phyloP scores from a whole-genome alignment of 2,888 invertebrate genomes.

The Synergus japonicus region DNA sequence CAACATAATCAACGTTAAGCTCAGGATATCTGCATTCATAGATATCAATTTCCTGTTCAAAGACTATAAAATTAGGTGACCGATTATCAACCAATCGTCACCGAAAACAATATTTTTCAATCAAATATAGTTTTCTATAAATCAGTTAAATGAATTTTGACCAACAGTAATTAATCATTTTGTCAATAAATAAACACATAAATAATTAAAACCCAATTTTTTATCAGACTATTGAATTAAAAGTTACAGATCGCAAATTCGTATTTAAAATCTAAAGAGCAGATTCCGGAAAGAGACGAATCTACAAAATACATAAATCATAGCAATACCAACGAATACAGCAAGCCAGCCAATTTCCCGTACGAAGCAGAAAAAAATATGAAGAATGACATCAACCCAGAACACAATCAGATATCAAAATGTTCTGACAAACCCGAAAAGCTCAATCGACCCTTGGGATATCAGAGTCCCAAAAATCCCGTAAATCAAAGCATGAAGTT shows the following conservation, averaged over 20 bases:
- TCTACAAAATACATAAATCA: constrained; percentile 42
- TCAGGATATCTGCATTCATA: background rate
- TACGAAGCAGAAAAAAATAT: background rate
- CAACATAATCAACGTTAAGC: background rate
- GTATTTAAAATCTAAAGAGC: constrained; percentile 33
- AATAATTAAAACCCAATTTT: background rate
- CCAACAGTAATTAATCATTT: too few species aligned
- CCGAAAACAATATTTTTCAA: background rate
- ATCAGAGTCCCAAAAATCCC: background rate
- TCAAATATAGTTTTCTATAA: too few species aligned
- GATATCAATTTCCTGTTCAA: background rate
- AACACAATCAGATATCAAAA: constrained; percentile 9
- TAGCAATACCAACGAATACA: constrained; percentile 33
- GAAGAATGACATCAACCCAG: constrained; percentile 27
- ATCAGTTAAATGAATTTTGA: background rate
- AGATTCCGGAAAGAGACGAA: constrained; percentile 46
- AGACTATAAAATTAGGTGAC: background rate
- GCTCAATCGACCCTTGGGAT: background rate
- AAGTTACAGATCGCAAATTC: constrained; percentile 46
- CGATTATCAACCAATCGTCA: background rate
- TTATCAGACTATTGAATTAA: background rate
- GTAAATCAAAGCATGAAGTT: background rate
- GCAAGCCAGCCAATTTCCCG: constrained; percentile 33
- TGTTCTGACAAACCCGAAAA: background rate
- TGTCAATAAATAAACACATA: background rate